Conservation (phyloP, 2,113 vertebrate species). For the Procavia capensis region DNA sequence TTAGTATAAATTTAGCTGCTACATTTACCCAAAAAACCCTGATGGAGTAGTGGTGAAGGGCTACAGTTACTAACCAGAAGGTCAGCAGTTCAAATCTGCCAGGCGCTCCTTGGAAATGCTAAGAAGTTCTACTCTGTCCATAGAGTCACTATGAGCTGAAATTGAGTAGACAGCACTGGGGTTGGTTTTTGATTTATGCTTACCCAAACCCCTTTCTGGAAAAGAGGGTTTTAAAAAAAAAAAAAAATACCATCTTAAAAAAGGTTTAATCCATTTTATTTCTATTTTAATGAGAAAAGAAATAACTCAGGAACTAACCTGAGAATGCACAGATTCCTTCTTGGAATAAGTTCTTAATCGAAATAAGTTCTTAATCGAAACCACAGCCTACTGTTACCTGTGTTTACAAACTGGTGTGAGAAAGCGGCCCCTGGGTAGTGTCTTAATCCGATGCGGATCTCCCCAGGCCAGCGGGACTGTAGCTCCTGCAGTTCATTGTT, state of each 20-base stretch:
- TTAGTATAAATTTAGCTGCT: neutral
- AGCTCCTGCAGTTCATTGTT: conserved; percentile 51
- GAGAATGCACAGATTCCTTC: conserved; percentile 3
- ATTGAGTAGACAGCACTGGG: too few relatives aligned
- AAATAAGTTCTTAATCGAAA: conserved; percentile 59
- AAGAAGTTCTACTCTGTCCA: too few relatives aligned
- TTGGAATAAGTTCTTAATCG: neutral
- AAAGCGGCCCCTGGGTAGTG: conserved; percentile 50
- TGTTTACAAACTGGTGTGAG: conserved; percentile 39
- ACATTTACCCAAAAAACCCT: too few relatives aligned
- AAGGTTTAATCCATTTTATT: neutral
- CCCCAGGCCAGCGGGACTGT: conserved; percentile 32
- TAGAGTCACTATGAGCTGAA: too few relatives aligned
- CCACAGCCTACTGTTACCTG: neutral
- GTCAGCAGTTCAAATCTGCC: too few relatives aligned
- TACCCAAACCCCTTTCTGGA: neutral
- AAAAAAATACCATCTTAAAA: conserved; percentile 33
- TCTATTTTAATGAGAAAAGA: conserved; percentile 45
- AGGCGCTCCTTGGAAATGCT: too few relatives aligned
- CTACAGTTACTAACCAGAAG: too few relatives aligned
- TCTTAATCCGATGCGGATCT: conserved; percentile 42
- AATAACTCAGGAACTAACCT: neutral
- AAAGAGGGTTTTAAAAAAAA: neutral
- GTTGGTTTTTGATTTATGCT: too few relatives aligned
- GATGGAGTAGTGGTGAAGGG: too few relatives aligned